Evolutionary conservation across 2,797 vertebrate species (phyloP).

Genomic region (Phrynocephalus forsythii): DNA sequence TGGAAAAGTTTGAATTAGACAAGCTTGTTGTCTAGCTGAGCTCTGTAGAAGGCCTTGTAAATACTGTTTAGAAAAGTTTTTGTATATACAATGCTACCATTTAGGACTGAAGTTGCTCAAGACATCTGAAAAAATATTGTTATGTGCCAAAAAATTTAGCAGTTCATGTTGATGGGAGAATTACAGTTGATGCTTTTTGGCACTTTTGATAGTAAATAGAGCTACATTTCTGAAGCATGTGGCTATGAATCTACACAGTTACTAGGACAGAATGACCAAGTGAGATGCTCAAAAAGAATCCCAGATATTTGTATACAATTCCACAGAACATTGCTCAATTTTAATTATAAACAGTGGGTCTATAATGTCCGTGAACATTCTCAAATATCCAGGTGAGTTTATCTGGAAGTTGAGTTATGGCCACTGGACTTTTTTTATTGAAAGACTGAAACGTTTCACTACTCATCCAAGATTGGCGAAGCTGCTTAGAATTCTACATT

Average conservation of each 20-base stretch:
- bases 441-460: too few species aligned
- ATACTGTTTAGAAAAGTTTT: slow-evolving; percentile 37
- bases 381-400: too few species aligned
- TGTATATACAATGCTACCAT: background rate
- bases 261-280: background rate
- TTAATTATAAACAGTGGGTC: background rate
- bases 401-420: too few species aligned
- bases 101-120: slow-evolving; percentile 33
- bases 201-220: slow-evolving; percentile 29
- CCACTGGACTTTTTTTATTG: too few species aligned
- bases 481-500: too few species aligned
- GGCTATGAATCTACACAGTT: slow-evolving; percentile 7
- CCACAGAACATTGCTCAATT: background rate
- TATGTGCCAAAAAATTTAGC: slow-evolving; percentile 10
- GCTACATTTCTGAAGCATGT: background rate
- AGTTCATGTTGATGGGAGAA: background rate
- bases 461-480: too few species aligned
- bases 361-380: too few species aligned
- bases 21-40: background rate
- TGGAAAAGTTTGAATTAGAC: background rate
- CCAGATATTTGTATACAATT: background rate
- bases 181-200: slow-evolving; percentile 4
- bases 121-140: slow-evolving; percentile 32
- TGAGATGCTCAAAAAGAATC: background rate
- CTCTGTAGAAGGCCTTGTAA: slow-evolving; percentile 16